Conservation (phyloP, 2,113 vertebrate species). For the Scolopax mira region DNA sequence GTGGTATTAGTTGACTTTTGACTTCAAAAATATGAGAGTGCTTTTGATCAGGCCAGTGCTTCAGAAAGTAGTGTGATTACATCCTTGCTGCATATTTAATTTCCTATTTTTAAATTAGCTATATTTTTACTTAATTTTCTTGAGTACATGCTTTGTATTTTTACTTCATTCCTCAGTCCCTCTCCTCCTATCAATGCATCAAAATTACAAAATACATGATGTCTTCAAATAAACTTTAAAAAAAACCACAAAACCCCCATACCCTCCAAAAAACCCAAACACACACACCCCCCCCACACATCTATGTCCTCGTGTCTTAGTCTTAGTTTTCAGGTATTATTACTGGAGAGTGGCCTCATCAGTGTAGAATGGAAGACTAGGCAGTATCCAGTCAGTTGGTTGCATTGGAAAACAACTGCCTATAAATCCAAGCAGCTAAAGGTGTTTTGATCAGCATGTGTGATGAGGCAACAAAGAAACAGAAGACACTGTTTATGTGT, state of each 20-base stretch:
- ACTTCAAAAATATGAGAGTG: neutral
- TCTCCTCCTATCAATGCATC: neutral
- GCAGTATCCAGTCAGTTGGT: neutral
- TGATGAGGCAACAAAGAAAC: neutral
- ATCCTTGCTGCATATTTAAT: neutral
- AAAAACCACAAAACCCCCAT: accelerated
- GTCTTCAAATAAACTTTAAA: neutral
- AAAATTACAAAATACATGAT: neutral
- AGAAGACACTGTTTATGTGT: neutral
- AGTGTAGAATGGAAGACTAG: neutral
- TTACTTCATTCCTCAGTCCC: neutral
- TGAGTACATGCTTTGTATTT: neutral
- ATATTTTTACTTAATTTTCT: neutral
- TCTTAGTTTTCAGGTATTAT: neutral
- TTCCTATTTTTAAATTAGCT: neutral
- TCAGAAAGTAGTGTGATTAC: neutral
- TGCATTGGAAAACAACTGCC: neutral
- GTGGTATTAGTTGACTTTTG: neutral
- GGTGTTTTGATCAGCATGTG: neutral
- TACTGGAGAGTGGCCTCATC: neutral
- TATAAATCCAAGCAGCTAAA: neutral
- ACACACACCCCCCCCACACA: accelerated
- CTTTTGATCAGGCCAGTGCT: neutral
- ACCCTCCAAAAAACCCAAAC: neutral
- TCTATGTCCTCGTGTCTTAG: neutral